A percentile compares a stretch with the other conserved stretches of the same genome.
phyloP scores from a whole-genome alignment of 2,797 vertebrate species.

The Cossypha heuglini region DNA sequence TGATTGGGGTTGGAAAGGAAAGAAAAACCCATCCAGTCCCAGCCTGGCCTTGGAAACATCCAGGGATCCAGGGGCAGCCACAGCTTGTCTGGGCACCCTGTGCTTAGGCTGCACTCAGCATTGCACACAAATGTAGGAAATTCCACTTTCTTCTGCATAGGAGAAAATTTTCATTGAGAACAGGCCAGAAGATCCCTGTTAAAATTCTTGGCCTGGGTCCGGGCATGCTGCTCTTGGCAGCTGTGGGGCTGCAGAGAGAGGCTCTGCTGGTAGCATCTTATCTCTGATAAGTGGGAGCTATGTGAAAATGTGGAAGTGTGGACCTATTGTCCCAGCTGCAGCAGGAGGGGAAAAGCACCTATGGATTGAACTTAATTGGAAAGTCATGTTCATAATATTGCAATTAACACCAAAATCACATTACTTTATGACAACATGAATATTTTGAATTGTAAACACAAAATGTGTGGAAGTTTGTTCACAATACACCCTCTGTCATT shows the following conservation, averaged over 20 bases:
- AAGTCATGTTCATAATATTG: background rate
- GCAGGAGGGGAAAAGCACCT: background rate
- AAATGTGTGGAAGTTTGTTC: background rate
- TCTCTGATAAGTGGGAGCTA: slow-evolving; percentile 6
- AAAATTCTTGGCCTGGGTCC: slow-evolving; percentile 40
- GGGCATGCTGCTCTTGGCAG: slow-evolving; percentile 41
- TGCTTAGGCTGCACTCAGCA: background rate
- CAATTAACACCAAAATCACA: background rate
- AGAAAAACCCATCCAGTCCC: background rate
- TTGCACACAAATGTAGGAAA: slow-evolving; percentile 3
- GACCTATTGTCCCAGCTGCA: background rate
- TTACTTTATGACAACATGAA: background rate
- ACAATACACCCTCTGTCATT: background rate
- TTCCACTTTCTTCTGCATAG: background rate
- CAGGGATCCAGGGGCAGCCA: background rate
- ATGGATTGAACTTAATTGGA: background rate
- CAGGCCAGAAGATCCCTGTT: slow-evolving; percentile 37
- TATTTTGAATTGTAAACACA: background rate
- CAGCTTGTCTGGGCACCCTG: background rate
- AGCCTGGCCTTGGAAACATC: background rate
- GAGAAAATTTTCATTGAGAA: slow-evolving; percentile 33
- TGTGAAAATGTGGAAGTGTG: slow-evolving; percentile 1
- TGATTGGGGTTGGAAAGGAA: background rate
- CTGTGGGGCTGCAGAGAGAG: slow-evolving; percentile 12
- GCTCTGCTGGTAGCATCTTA: slow-evolving; percentile 33